Evolutionary conservation across 2,797 vertebrate species (phyloP).

Genomic region (Leucoraja ocellata): DNA sequence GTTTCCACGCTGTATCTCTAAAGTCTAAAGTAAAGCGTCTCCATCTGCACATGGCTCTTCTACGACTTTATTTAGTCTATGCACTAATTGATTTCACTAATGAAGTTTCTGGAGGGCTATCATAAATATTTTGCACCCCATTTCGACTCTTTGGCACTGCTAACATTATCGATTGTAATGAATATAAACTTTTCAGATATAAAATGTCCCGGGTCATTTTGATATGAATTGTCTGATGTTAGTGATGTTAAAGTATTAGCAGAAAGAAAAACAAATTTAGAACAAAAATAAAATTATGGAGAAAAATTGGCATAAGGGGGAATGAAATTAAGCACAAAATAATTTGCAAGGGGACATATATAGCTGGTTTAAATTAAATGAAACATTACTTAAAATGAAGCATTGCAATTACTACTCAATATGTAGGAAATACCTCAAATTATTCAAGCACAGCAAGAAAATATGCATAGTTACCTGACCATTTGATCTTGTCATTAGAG

Average conservation of each 20-base stretch:
- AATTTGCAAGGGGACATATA: neutral
- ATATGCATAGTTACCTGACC: neutral
- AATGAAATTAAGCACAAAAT: neutral
- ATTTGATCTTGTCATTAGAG: neutral
- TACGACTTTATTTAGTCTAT: too few relatives aligned
- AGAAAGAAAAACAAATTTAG: neutral
- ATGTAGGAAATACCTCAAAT: neutral
- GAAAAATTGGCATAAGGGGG: neutral
- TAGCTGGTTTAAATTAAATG: too few relatives aligned
- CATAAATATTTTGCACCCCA: too few relatives aligned
- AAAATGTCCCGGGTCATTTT: neutral
- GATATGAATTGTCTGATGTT: neutral
- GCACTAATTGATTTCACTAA: too few relatives aligned
- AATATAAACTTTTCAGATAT: neutral
- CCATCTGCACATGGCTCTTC: too few relatives aligned
- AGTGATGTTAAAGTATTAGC: neutral
- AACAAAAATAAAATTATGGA: neutral
- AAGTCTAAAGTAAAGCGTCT: too few relatives aligned
- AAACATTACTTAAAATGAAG: neutral
- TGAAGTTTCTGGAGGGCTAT: too few relatives aligned
- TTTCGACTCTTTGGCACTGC: too few relatives aligned
- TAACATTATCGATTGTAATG: neutral
- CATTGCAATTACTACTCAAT: neutral
- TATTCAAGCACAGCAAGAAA: neutral
- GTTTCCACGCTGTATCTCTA: too few relatives aligned